Evolutionary conservation across 2,888 invertebrate species (phyloP).

Genomic region (Xylota segnis): DNA sequence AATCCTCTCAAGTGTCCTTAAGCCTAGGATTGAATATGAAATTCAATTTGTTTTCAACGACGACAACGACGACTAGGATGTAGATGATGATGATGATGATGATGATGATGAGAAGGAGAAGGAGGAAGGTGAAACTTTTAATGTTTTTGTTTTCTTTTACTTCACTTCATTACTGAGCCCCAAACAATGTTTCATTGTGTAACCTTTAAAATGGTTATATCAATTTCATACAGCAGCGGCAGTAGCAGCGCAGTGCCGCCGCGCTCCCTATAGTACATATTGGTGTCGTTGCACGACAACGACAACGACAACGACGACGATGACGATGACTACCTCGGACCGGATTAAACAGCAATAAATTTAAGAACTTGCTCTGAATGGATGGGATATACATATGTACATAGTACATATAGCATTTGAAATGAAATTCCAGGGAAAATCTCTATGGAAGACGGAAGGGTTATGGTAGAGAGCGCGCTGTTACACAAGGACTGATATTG

Average conservation of each 20-base stretch:
- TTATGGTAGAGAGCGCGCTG: neutral
- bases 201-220: slow-evolving; percentile 70
- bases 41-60: slow-evolving; percentile 63
- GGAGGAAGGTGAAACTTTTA: slow-evolving; percentile 44
- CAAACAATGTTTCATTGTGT: slow-evolving; percentile 66
- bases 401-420: slow-evolving; percentile 2
- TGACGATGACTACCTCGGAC: slow-evolving; percentile 43
- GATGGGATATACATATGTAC: neutral
- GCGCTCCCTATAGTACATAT: neutral
- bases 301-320: slow-evolving; percentile 11
- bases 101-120: neutral
- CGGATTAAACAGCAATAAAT: slow-evolving; percentile 69
- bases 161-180: slow-evolving; percentile 51
- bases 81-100: slow-evolving; percentile 2
- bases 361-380: slow-evolving; percentile 44
- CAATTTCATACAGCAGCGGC: slow-evolving; percentile 50
- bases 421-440: slow-evolving; percentile 28
- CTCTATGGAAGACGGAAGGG: slow-evolving; percentile 7
- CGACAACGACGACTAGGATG: slow-evolving; percentile 11
- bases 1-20: slow-evolving; percentile 71
- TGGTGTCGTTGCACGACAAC: slow-evolving; percentile 15
- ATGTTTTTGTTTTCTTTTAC: slow-evolving; percentile 57
- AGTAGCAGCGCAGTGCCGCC: neutral
- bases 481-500: neutral
- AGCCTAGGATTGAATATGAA: slow-evolving; percentile 59